phyloP scores from a whole-genome alignment of 2,888 invertebrate species.

The Philhelius pedissequus region DNA sequence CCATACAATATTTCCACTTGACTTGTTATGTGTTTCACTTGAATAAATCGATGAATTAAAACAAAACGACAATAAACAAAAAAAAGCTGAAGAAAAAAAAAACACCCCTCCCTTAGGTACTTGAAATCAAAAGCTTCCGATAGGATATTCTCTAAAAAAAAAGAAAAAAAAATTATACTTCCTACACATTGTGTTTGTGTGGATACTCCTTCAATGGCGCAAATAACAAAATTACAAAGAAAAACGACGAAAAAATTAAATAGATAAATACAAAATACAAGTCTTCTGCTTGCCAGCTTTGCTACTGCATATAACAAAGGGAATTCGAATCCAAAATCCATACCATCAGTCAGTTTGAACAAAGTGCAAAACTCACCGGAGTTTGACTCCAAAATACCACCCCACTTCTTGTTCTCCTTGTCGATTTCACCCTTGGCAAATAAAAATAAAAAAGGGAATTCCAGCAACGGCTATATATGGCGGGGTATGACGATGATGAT shows the following conservation, averaged over 20 bases:
- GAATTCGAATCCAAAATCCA: constrained; percentile 24
- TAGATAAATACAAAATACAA: constrained; percentile 27
- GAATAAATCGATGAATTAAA: constrained; percentile 57
- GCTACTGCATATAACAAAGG: constrained; percentile 66
- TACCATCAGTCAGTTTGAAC: constrained; percentile 41
- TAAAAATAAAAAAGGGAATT: constrained; percentile 12
- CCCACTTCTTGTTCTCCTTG: neutral
- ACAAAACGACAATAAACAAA: neutral
- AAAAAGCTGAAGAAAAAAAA: constrained; percentile 6
- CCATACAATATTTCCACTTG: constrained; percentile 49
- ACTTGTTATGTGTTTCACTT: constrained; percentile 45
- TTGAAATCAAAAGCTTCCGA: constrained; percentile 51
- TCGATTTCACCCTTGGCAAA: constrained; percentile 15
- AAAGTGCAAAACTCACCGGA: constrained; percentile 58
- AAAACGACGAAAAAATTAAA: constrained; percentile 21
- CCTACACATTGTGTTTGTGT: neutral
- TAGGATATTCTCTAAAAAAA: constrained; percentile 37
- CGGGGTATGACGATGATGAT: constrained; percentile 17
- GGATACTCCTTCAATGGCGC: constrained; percentile 4
- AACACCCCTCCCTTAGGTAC: too few relatives aligned
- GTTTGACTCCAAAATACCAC: constrained; percentile 39
- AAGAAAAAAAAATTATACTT: constrained; percentile 12
- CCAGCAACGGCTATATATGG: constrained; percentile 14
- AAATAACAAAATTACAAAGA: constrained; percentile 38
- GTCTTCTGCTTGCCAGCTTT: constrained; percentile 7